These are phyloP conservation scores for Naja naja DNA, from an alignment of 2,113 vertebrate genomes.

Conservation along the genomic window DNA sequence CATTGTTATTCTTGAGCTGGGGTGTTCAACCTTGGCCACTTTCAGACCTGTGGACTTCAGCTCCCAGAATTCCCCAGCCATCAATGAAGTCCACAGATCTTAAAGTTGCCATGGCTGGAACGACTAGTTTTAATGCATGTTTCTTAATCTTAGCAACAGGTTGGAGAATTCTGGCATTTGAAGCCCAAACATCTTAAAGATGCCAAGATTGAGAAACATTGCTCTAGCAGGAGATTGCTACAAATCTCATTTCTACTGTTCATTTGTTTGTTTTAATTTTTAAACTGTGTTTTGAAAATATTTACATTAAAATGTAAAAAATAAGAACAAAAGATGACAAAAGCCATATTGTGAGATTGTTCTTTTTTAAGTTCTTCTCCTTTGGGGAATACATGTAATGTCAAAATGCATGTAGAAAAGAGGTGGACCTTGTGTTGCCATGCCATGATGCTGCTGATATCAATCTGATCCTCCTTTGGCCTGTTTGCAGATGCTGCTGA, in stretches of 20 bases:
- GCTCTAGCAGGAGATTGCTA: background rate
- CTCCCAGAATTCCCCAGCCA: background rate
- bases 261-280: background rate
- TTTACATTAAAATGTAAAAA: background rate
- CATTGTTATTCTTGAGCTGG: background rate
- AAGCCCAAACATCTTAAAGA: background rate
- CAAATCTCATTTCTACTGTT: background rate
- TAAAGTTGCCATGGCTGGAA: background rate
- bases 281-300: background rate
- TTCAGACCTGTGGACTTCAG: background rate
- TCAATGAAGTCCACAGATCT: background rate
- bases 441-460: background rate
- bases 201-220: background rate
- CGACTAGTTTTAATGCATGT: rapidly evolving
- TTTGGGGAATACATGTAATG: background rate
- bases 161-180: background rate
- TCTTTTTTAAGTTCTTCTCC: background rate
- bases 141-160: background rate
- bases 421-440: background rate
- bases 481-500: background rate
- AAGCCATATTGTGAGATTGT: background rate
- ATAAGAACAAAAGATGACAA: background rate
- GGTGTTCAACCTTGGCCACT: background rate
- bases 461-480: background rate
- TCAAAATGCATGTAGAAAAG: background rate